Conservation (phyloP, 2,113 vertebrate genomes). For the Sorex fumeus region DNA sequence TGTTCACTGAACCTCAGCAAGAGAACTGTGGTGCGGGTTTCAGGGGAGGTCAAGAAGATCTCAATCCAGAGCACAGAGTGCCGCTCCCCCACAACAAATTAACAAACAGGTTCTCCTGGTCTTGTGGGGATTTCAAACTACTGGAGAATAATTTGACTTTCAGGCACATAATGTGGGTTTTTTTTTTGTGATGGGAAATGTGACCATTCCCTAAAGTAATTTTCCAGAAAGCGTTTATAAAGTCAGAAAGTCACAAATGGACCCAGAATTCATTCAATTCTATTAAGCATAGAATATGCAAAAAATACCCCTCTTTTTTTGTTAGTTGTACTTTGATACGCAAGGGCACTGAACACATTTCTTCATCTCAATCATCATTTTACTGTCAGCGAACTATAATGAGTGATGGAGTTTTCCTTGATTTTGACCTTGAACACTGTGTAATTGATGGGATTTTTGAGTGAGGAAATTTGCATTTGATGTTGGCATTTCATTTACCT, state of each 20-base stretch:
- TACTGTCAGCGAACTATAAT: background rate
- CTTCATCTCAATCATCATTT: slow-evolving; percentile 50
- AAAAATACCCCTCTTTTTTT: background rate
- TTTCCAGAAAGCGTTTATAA: slow-evolving; percentile 65
- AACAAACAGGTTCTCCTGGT: too few species aligned
- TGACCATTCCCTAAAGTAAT: slow-evolving; percentile 62
- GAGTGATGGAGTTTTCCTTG: background rate
- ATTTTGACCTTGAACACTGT: background rate
- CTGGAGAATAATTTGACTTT: background rate
- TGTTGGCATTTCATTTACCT: slow-evolving; percentile 9
- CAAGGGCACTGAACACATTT: background rate
- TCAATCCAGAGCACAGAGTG: too few species aligned
- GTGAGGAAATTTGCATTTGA: background rate
- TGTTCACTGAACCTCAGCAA: too few species aligned
- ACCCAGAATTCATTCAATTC: slow-evolving; percentile 18
- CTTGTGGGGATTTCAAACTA: too few species aligned
- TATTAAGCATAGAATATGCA: slow-evolving; percentile 1
- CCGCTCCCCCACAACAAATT: too few species aligned
- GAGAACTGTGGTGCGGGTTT: too few species aligned
- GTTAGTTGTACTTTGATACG: background rate
- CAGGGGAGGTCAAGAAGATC: too few species aligned
- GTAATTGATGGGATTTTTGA: background rate
- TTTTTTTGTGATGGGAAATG: slow-evolving; percentile 66
- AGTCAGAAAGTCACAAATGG: slow-evolving; percentile 26
- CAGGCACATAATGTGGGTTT: background rate